These are phyloP conservation scores for Pomatostomus ruficeps DNA, from an alignment of 2,113 vertebrate genomes.

Conservation along the genomic window DNA sequence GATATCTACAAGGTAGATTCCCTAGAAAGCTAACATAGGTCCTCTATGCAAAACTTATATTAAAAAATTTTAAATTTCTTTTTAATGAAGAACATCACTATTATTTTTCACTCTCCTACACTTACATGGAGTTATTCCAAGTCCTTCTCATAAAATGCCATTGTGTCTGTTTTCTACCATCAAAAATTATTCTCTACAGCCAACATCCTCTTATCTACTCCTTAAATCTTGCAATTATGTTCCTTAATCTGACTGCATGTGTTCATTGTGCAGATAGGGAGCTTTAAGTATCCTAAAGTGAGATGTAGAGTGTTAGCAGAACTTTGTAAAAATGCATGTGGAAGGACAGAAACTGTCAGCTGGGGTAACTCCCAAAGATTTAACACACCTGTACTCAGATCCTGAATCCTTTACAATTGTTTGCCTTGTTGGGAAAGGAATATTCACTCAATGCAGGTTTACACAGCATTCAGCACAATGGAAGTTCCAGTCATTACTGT, in stretches of 20 bases:
- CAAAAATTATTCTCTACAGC: neutral
- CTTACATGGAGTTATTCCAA: neutral
- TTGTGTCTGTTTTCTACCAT: neutral
- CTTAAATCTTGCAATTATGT: neutral
- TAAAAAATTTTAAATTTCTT: neutral
- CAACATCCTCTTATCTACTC: neutral
- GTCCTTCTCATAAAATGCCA: neutral
- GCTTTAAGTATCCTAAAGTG: neutral
- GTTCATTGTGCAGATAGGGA: neutral
- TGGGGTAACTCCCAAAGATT: neutral
- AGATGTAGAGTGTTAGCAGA: neutral
- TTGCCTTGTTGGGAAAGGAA: neutral
- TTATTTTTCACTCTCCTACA: neutral
- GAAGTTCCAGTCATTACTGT: neutral
- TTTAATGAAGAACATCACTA: neutral
- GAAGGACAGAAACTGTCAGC: neutral
- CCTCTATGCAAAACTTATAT: neutral
- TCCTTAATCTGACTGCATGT: neutral
- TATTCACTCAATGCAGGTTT: neutral
- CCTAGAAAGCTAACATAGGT: neutral
- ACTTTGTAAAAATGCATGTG: neutral
- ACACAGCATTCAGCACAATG: neutral
- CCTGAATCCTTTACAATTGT: neutral
- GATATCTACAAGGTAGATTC: neutral
- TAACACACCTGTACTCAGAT: neutral